These are phyloP conservation scores for Cisticola juncidis DNA, from an alignment of 2,113 vertebrate genomes.

Conservation along the genomic window DNA sequence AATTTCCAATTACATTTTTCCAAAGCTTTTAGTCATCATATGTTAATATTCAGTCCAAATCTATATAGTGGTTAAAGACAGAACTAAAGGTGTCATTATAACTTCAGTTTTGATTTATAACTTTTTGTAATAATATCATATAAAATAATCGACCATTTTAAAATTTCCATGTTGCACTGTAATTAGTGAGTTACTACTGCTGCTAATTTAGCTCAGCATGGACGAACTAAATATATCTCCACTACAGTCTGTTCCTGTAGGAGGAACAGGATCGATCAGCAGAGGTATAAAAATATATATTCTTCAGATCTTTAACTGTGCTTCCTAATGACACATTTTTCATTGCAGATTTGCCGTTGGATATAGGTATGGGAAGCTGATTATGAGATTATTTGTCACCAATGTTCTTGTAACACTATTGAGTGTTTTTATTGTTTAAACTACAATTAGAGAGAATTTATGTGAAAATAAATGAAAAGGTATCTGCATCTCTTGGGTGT, in stretches of 20 bases:
- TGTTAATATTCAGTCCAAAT: neutral
- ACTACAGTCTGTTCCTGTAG: neutral
- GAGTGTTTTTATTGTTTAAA: neutral
- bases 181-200: neutral
- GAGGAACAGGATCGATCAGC: neutral
- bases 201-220: neutral
- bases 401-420: neutral
- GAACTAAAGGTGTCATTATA: neutral
- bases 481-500: neutral
- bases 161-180: neutral
- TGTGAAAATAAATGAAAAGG: neutral
- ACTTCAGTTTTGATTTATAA: neutral
- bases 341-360: neutral
- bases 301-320: neutral
- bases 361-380: neutral
- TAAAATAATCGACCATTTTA: neutral
- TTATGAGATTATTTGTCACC: neutral
- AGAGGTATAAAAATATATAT: neutral
- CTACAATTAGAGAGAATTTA: neutral
- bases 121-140: neutral
- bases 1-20: neutral
- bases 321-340: neutral
- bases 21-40: neutral
- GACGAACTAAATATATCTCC: neutral
- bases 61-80: neutral